Evolutionary conservation across 2,113 vertebrate genomes (phyloP), one percentile per base, ranked within the genome.

Genomic region (Xiphias gladius): DNA sequence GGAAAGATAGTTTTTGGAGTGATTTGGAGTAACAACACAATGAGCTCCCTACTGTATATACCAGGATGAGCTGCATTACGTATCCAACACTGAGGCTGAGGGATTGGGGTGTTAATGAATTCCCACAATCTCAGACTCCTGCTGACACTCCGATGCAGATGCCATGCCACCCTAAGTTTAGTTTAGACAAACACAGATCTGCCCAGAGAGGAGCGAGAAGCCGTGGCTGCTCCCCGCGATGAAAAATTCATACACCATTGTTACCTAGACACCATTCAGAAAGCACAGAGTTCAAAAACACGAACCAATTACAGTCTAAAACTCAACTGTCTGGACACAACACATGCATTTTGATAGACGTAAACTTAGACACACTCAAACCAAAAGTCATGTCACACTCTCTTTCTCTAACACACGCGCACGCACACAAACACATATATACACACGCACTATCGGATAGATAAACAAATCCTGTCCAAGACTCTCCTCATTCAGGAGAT

Each of bases 211-310:
- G 65, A 82, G 79, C 17, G 67, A 64, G 37, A 59, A 71, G 79
- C 43, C 7, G 22, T 13, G 58, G 78, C 85, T 82, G 80, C 90
- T 85, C 65, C 52, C 10, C 1, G 30, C 76, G 94, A 98, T 98
- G 96, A 98, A 97, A 98, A 97, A 98, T 98, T 97, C 97, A 97
- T 97, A 83, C 41, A 14, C 96, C 88, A 95, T 97, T 96, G 96
- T 97, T 97, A 96, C 96, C 96, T 95, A 95, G 95, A 95, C 94
- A 96, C 96, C 96, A 96, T 96, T 96, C 96, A 95, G 96, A 96
- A 95, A 96, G 96, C 95, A 94, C 92, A 93, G 95, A 96, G 96
- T 97, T 97, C 96, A 96, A 91, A 97, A 97, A 97, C 92, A 96
- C 93, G 94, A 96, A 96, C 96, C 96, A 97, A 97, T 97, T 97